Percentiles rank a stretch among this genome's conserved stretches.
Conservation (phyloP, 2,797 vertebrate species). For the Propithecus perrieri region DNA sequence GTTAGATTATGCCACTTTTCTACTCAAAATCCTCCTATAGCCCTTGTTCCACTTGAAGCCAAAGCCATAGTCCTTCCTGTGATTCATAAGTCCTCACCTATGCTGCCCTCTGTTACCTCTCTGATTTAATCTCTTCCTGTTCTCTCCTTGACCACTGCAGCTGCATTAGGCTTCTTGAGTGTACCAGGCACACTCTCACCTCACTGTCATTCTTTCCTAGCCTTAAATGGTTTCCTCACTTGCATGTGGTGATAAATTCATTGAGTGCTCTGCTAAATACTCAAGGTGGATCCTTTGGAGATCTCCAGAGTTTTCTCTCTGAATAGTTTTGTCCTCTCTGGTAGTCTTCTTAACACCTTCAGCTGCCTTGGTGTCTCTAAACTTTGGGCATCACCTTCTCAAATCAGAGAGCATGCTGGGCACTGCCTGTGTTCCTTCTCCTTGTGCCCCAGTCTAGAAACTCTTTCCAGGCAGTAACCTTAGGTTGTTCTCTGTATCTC, state of each 20-base stretch:
- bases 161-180: fast-evolving
- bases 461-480: neutral
- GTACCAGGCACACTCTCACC: neutral
- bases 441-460: neutral
- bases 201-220: neutral
- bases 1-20: neutral
- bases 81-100: neutral
- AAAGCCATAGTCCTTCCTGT: neutral
- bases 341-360: neutral
- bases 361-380: neutral
- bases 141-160: neutral
- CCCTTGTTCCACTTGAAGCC: neutral
- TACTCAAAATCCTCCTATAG: neutral
- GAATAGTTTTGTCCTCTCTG: neutral
- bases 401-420: neutral
- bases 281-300: neutral
- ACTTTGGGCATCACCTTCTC: neutral
- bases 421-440: neutral
- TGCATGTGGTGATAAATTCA: neutral
- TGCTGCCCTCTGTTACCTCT: too few relatives aligned
- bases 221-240: neutral
- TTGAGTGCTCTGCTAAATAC: neutral
- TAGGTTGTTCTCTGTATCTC: neutral
- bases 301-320: neutral
- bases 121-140: neutral